These are phyloP conservation scores for Aphis gossypii DNA, from an alignment of 1,140 invertebrate genomes.

Conservation along the genomic window DNA sequence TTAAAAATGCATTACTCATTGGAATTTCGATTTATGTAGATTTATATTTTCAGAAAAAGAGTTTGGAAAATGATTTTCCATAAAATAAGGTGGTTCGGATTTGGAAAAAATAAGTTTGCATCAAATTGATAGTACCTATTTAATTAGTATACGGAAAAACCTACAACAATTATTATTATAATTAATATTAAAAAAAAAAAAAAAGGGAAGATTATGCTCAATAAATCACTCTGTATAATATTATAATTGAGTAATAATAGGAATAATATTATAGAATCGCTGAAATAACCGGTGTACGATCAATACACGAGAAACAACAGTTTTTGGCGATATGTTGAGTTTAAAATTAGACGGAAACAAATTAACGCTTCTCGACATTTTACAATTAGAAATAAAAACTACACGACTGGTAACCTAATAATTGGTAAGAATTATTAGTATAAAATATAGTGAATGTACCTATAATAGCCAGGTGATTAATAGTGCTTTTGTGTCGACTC, in stretches of 20 bases:
- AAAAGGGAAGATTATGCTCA: too few relatives aligned
- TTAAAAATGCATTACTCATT: too few relatives aligned
- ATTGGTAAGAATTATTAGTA: neutral
- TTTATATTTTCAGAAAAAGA: neutral
- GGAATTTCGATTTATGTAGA: too few relatives aligned
- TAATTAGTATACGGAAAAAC: neutral
- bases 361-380: neutral
- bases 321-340: neutral
- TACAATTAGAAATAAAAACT: neutral
- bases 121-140: neutral
- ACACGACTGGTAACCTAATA: neutral
- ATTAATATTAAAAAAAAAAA: neutral
- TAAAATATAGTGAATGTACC: neutral
- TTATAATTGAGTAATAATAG: neutral
- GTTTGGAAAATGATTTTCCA: neutral
- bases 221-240: neutral
- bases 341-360: neutral
- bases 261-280: rapidly evolving
- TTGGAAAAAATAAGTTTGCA: neutral
- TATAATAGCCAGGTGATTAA: neutral
- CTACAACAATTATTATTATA: neutral
- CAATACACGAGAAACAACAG: neutral
- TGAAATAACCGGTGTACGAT: neutral
- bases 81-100: neutral
- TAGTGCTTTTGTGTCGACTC: neutral